These are phyloP conservation scores for Apamea crenata DNA, from an alignment of 2,888 invertebrate genomes.

Conservation along the genomic window DNA sequence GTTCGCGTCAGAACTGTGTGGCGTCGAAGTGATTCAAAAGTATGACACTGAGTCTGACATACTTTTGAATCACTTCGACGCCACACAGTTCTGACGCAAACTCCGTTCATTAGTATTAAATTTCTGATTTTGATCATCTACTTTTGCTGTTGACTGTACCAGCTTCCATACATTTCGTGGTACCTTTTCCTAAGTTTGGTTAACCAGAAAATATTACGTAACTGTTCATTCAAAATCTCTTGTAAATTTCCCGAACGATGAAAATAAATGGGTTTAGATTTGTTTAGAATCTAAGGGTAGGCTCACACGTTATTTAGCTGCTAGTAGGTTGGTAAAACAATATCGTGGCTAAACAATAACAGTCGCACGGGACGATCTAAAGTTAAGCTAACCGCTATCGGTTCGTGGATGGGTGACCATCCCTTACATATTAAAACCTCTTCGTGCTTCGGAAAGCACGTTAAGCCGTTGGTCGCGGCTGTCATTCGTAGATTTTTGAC, in stretches of 20 bases:
- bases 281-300: too few relatives aligned
- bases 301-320: neutral
- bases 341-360: neutral
- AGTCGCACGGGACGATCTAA: neutral
- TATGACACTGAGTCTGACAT: too few relatives aligned
- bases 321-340: neutral
- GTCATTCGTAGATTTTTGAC: neutral
- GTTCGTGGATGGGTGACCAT: neutral
- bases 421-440: neutral
- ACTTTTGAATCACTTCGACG: too few relatives aligned
- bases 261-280: neutral
- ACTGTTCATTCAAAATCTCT: neutral
- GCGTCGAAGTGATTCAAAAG: too few relatives aligned
- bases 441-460: neutral
- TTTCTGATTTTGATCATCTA: too few relatives aligned
- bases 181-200: neutral
- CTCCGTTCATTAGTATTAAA: too few relatives aligned
- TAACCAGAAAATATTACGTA: neutral
- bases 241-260: neutral
- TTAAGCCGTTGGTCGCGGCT: neutral
- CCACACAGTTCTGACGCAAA: too few relatives aligned
- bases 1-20: too few relatives aligned
- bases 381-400: neutral
- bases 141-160: too few relatives aligned
- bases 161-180: neutral